These are phyloP conservation scores for Stichodactyla mertensii DNA, from an alignment of 64 coral and sea anemone species.

Conservation along the genomic window DNA sequence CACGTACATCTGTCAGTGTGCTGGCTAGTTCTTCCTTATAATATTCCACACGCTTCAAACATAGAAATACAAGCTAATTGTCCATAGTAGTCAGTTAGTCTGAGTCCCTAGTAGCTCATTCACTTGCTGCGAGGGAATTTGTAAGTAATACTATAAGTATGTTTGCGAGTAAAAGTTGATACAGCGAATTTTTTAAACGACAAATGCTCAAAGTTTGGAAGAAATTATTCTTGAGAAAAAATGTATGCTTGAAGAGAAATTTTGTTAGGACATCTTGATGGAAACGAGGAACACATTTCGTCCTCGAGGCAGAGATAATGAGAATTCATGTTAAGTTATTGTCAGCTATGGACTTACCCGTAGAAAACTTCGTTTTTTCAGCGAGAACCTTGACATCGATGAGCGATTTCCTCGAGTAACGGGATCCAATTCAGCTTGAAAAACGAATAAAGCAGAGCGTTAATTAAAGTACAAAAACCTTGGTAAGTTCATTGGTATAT, in stretches of 20 bases:
- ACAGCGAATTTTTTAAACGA: neutral
- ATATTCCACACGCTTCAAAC: too few species aligned
- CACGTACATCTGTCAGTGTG: too few species aligned
- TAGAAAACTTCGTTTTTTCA: slow-evolving; percentile 4
- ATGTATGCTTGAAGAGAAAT: neutral
- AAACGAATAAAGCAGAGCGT: neutral
- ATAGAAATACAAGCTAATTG: too few species aligned
- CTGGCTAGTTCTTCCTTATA: too few species aligned
- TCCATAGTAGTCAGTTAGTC: neutral
- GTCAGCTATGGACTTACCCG: neutral
- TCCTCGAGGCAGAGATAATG: neutral
- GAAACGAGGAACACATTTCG: neutral
- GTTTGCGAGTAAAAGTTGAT: neutral
- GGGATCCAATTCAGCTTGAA: neutral
- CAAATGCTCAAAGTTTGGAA: neutral
- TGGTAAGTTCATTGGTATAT: neutral
- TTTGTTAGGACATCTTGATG: neutral
- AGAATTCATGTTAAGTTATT: neutral
- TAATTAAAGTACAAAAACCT: neutral
- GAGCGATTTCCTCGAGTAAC: slow-evolving; percentile 17
- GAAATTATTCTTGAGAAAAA: neutral
- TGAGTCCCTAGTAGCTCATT: neutral
- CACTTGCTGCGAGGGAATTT: neutral
- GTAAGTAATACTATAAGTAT: neutral
- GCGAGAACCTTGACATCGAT: neutral